phyloP scores from a whole-genome alignment of 2,888 invertebrate species.

The Lepidocyrtoides sp. region DNA sequence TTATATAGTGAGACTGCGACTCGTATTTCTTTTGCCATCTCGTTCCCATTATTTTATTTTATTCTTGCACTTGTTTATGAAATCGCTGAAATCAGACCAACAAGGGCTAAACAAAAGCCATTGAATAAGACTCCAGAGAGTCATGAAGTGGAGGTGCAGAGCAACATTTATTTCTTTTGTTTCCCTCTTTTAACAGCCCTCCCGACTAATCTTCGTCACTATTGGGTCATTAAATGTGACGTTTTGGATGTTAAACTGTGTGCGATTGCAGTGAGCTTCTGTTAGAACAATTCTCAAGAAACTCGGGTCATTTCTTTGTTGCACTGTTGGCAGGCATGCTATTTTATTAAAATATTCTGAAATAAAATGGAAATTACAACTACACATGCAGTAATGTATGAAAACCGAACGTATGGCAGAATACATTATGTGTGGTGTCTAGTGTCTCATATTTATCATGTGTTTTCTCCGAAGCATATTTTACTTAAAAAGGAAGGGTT shows the following conservation, averaged over 20 bases:
- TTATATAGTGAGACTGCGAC: background rate
- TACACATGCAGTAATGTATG: background rate
- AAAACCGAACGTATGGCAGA: no score
- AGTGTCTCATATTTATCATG: no score
- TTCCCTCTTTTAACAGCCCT: conserved; percentile 54
- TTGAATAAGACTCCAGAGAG: conserved; percentile 66
- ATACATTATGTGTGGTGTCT: no score
- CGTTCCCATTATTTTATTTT: conserved; percentile 44
- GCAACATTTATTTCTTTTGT: conserved; percentile 53
- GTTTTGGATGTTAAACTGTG: conserved; percentile 57
- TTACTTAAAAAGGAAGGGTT: background rate
- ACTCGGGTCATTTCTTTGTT: conserved; percentile 13
- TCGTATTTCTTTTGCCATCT: conserved; percentile 30
- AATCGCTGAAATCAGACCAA: conserved; percentile 47
- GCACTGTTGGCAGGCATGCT: background rate
- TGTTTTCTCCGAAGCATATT: background rate
- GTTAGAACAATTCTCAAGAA: background rate
- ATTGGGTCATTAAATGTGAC: conserved; percentile 63
- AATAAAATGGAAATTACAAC: no score
- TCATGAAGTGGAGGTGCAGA: conserved; percentile 56
- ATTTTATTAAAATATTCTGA: conserved; percentile 3
- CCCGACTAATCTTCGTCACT: conserved; percentile 70
- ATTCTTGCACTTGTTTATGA: conserved; percentile 57
- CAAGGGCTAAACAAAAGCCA: conserved; percentile 49
- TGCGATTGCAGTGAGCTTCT: background rate